Conservation (phyloP, 2,888 invertebrate species). For the Homarus gammarus region DNA sequence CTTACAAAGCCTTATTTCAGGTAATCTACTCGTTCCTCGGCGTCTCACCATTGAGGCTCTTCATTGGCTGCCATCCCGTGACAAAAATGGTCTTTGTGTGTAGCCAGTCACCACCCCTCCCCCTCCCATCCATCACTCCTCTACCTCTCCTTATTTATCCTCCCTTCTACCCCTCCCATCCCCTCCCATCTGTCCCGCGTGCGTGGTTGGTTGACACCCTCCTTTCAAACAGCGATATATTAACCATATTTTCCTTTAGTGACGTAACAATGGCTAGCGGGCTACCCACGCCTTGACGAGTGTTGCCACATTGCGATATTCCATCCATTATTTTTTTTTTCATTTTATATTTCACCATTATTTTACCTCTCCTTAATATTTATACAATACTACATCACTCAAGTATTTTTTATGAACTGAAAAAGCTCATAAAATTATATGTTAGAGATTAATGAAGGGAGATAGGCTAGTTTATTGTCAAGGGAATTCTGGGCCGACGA, state of each 20-base stretch:
- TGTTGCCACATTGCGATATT: background rate
- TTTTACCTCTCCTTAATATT: too few species aligned
- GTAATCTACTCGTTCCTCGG: background rate
- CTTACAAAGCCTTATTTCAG: conserved; percentile 7
- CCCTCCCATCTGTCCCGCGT: conserved; percentile 39
- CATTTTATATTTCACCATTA: too few species aligned
- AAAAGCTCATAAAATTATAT: too few species aligned
- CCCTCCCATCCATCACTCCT: background rate
- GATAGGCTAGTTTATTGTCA: too few species aligned
- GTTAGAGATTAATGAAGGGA: too few species aligned
- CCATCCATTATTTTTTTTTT: too few species aligned
- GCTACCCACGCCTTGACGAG: background rate
- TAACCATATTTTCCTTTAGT: conserved; percentile 41
- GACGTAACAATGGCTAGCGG: conserved; percentile 26
- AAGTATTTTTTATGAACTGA: too few species aligned
- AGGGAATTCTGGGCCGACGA: too few species aligned
- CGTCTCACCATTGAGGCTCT: conserved; percentile 5
- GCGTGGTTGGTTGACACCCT: conserved; percentile 40
- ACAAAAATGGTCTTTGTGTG: conserved; percentile 2
- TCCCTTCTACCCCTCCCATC: background rate
- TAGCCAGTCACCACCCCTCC: background rate
- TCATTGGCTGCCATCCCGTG: background rate
- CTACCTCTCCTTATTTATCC: background rate
- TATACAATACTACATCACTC: too few species aligned
- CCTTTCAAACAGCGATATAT: conserved; percentile 46